Base-by-base conservation (phyloP, 2,797 vertebrate species). In the Percopsis omiscomaycus region DNA sequence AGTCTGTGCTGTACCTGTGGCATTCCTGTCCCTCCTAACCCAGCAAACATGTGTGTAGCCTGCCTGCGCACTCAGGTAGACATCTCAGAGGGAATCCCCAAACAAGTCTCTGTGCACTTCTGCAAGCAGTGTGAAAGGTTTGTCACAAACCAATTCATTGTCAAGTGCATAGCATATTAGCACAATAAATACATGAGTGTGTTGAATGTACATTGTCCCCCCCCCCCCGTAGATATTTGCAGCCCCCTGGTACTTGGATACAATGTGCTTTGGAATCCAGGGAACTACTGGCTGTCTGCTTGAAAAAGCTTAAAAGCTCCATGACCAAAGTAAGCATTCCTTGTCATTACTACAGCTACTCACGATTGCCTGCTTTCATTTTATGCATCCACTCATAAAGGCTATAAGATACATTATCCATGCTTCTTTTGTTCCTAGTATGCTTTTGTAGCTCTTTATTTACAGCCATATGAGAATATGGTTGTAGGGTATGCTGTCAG, bases 61-160 rank as follows among this genome's bases (percentile, higher is more conserved):
- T 98, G 96, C 83, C 86, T 98, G 52, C 89, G 96, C 44, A 96
- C 94, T 53, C 93, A 94, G 73, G 95, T 98, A 28, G 98, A 99
- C 89, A 98, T 98, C 88, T 96, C 96, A 0, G 96, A 98, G 78
- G 98, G 98, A 71, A 96, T 99, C 79, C 96, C 97, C 27, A 98
- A 98, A 73, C 96, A 98, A 75, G 93, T 96, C 59, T 92, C 93
- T 0, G 77, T 96, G 68, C 91, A 96, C 69, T 98, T 98, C 92
- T 99, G 98, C 94, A 96, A 95, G 79, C 96, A 98, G 57, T 99
- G 98, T 86, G 95, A 97, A 89, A 94, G 97, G 97, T 98, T 46
- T 37, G 83, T 81, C 45, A 8, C 32, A 37, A 5, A 37, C 5
- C 9, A 22, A 8, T 37, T 37, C 1, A 37, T 37, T 37, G 32